phyloP scores from a whole-genome alignment of 2,797 vertebrate species.

The Sitta carolinensis region DNA sequence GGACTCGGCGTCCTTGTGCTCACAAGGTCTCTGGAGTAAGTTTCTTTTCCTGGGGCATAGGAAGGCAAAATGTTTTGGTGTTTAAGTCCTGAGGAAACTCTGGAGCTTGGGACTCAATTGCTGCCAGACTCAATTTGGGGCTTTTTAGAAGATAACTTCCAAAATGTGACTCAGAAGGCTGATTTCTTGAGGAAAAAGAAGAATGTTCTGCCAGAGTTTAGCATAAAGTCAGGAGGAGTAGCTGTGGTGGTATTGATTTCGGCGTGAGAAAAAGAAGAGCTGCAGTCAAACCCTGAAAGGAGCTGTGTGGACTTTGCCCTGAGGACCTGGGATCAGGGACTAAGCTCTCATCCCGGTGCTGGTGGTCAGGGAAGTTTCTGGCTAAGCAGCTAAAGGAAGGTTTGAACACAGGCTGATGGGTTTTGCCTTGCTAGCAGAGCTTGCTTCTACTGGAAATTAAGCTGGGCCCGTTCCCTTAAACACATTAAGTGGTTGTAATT shows the following conservation, averaged over 20 bases:
- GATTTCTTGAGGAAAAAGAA: background rate
- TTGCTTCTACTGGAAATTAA: background rate
- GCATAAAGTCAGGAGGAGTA: background rate
- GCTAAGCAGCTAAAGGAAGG: background rate
- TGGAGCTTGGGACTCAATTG: background rate
- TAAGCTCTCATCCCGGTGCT: background rate
- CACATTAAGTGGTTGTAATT: background rate
- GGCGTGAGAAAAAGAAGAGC: background rate
- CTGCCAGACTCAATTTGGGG: background rate
- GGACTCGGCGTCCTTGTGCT: background rate
- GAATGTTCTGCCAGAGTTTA: background rate
- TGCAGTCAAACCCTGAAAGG: background rate
- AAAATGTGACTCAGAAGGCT: background rate
- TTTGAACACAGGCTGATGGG: background rate
- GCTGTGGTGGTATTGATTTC: background rate
- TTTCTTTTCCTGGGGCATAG: background rate
- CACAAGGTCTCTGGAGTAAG: background rate
- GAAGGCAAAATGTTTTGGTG: background rate
- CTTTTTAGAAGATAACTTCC: background rate
- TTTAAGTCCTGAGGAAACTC: background rate
- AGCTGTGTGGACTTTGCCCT: rapidly evolving
- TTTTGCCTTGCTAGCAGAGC: background rate
- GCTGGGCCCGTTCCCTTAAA: background rate
- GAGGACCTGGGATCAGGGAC: background rate
- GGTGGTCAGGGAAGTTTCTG: background rate